Percentiles rank a stretch among this genome's conserved stretches.
Conservation (phyloP, 2,797 vertebrate genomes). For the Balearica regulorum region DNA sequence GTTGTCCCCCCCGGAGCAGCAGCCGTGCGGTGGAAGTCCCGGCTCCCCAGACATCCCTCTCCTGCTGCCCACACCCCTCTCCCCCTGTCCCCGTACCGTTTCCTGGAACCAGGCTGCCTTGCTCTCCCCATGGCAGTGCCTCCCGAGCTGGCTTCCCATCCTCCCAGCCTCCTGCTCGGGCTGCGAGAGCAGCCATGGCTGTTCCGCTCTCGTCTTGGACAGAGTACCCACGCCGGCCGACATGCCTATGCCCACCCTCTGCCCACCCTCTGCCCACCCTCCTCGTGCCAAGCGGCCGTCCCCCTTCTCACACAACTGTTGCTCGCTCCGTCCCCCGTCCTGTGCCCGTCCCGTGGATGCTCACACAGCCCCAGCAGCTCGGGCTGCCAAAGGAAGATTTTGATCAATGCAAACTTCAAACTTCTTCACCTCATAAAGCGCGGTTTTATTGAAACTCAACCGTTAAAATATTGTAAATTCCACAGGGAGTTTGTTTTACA, state of each 20-base stretch:
- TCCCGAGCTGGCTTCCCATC: not conserved
- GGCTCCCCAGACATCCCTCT: not conserved
- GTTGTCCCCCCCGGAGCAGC: not conserved
- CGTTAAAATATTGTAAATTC: not conserved
- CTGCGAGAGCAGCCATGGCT: too few relatives aligned
- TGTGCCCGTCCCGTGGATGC: fast-evolving
- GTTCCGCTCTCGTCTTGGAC: too few relatives aligned
- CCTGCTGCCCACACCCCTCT: not conserved
- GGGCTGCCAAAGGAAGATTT: not conserved
- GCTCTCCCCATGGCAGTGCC: not conserved
- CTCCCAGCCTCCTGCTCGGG: not conserved
- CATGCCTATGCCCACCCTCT: too few relatives aligned
- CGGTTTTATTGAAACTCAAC: not conserved
- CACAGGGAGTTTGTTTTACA: not conserved
- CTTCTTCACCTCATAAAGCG: not conserved
- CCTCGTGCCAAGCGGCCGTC: not conserved
- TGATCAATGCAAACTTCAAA: not conserved
- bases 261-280: too few relatives aligned
- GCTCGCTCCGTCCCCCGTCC: not conserved
- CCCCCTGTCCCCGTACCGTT: not conserved
- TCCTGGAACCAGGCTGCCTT: not conserved
- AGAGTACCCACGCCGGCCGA: fast-evolving
- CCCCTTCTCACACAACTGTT: not conserved
- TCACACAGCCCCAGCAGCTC: not conserved
- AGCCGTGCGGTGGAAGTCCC: not conserved